A percentile compares a stretch with the other conserved stretches of the same genome.
These are phyloP conservation scores for Platerodrilus igneus DNA, from an alignment of 2,888 invertebrate species.

Conservation along the genomic window DNA sequence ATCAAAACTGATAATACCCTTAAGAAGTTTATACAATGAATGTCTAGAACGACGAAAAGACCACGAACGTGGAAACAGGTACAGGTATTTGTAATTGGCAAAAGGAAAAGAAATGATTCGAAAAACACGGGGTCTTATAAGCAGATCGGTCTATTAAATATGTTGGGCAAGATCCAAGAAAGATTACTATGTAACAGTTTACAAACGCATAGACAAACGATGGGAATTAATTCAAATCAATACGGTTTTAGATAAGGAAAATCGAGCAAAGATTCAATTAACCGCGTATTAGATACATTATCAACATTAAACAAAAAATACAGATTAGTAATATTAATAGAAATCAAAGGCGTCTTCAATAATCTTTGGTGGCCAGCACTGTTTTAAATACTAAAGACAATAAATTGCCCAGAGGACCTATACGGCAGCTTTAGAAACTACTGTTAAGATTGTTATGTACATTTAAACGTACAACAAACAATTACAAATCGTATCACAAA, in stretches of 20 bases:
- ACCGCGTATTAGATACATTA: not conserved
- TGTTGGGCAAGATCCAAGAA: not conserved
- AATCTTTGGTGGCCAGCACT: slow-evolving; percentile 19
- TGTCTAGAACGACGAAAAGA: slow-evolving; percentile 12
- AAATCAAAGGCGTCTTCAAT: slow-evolving; percentile 19
- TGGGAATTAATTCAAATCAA: slow-evolving; percentile 3
- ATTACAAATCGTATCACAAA: slow-evolving; percentile 6
- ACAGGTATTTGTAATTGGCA: slow-evolving; percentile 11
- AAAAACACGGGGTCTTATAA: too few species aligned
- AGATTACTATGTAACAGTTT: slow-evolving; percentile 5
- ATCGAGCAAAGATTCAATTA: slow-evolving; percentile 12
- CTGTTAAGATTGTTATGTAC: slow-evolving; percentile 10
- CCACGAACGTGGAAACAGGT: slow-evolving; percentile 17
- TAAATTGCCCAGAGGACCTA: slow-evolving; percentile 1
- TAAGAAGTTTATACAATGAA: slow-evolving; percentile 14
- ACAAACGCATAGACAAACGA: not conserved
- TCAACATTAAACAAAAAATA: slow-evolving; percentile 3
- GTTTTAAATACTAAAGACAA: not conserved
- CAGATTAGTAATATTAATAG: slow-evolving; percentile 8
- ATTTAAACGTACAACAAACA: not conserved
- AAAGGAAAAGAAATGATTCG: slow-evolving; percentile 3
- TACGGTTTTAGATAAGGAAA: slow-evolving; percentile 8
- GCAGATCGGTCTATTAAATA: slow-evolving; percentile 1
- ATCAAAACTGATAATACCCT: not conserved
- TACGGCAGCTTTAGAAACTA: slow-evolving; percentile 12